Percentiles rank a stretch among this genome's conserved stretches.
phyloP scores from a whole-genome alignment of 2,888 invertebrate species.

The Baronia brevicornis region DNA sequence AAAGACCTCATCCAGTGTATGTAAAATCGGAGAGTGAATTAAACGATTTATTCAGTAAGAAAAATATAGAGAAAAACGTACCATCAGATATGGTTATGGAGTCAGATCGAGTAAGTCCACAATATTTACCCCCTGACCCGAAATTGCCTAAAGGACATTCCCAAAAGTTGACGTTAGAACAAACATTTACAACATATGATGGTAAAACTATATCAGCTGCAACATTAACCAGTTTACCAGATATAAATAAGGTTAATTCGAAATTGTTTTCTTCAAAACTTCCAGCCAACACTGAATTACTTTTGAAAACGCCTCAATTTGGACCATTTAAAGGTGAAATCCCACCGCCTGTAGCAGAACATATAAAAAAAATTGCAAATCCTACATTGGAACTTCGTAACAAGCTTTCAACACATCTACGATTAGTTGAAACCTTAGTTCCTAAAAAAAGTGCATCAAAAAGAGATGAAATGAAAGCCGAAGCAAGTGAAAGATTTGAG shows the following conservation, averaged over 20 bases:
- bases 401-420: constrained; percentile 48
- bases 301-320: constrained; percentile 83
- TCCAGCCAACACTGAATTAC: constrained; percentile 68
- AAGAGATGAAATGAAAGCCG: constrained; percentile 36
- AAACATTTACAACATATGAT: constrained; percentile 82
- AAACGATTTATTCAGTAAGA: constrained; percentile 50
- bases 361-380: constrained; percentile 29
- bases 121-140: constrained; percentile 82
- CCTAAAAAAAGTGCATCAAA: constrained; percentile 27
- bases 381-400: constrained; percentile 20
- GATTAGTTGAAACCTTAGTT: constrained; percentile 43
- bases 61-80: constrained; percentile 59
- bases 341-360: constrained; percentile 61
- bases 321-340: constrained; percentile 84
- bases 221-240: constrained; percentile 74
- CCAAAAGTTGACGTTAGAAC: constrained; percentile 46
- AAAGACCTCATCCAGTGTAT: constrained; percentile 68
- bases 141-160: constrained; percentile 64
- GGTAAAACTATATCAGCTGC: constrained; percentile 83
- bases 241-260: constrained; percentile 41
- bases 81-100: constrained; percentile 80
- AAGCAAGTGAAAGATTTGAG: constrained; percentile 39
- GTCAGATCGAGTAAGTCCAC: constrained; percentile 81
- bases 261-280: constrained; percentile 61
- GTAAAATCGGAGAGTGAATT: constrained; percentile 50